These are phyloP conservation scores for Noturus placidus DNA, from an alignment of 2,113 vertebrate species.

Conservation along the genomic window DNA sequence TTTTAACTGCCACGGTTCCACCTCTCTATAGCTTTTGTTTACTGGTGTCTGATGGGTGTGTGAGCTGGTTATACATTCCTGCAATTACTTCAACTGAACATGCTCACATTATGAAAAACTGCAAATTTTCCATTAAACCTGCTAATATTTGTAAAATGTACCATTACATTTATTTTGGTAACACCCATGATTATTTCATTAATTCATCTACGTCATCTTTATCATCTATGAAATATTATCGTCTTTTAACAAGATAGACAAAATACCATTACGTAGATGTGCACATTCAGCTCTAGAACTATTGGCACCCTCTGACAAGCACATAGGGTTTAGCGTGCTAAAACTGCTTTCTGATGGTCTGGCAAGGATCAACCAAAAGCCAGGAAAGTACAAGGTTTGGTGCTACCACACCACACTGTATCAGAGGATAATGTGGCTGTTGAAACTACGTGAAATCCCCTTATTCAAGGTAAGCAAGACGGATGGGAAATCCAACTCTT, in stretches of 20 bases:
- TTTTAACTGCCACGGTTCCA: constrained; percentile 3
- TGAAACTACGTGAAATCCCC: no score
- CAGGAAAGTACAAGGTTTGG: no score
- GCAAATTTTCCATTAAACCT: background rate
- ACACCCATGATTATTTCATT: background rate
- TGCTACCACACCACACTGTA: no score
- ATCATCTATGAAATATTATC: background rate
- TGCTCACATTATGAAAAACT: background rate
- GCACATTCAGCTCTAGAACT: background rate
- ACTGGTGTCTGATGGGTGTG: constrained; percentile 18
- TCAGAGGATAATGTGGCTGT: no score
- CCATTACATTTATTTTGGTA: background rate
- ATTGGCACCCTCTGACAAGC: background rate
- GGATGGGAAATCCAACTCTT: no score
- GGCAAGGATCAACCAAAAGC: no score
- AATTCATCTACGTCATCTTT: background rate
- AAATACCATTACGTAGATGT: background rate
- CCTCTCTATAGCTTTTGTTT: constrained; percentile 3
- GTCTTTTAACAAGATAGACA: background rate
- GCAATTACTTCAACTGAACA: background rate
- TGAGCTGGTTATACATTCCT: constrained; percentile 15
- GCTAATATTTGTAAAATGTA: background rate
- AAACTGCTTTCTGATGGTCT: no score
- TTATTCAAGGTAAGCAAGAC: no score
- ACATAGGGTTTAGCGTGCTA: no score